Evolutionary conservation across 2,888 invertebrate species (phyloP).

Genomic region (Congeria kusceri): DNA sequence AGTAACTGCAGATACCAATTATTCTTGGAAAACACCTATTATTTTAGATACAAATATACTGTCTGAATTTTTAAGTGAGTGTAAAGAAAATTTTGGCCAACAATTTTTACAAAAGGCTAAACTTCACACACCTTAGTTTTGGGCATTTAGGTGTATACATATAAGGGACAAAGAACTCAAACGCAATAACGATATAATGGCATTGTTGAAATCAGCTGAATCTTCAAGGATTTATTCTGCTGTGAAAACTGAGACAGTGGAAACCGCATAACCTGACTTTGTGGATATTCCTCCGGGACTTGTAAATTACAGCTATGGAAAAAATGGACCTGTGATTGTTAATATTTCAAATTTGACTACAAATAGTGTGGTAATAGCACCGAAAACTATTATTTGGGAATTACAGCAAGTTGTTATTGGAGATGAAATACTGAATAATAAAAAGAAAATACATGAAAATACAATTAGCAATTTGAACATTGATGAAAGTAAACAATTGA

Average conservation of each 20-base stretch:
- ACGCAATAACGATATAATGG: slow-evolving; percentile 11
- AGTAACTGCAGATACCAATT: slow-evolving; percentile 5
- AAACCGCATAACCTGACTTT: background rate
- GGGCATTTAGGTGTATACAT: background rate
- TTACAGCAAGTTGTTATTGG: slow-evolving; percentile 16
- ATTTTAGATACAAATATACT: too few relatives aligned
- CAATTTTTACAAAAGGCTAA: too few relatives aligned
- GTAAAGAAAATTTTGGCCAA: too few relatives aligned
- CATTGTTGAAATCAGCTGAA: background rate
- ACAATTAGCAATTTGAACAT: background rate
- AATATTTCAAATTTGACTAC: slow-evolving; percentile 18
- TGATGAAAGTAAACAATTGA: slow-evolving; percentile 7
- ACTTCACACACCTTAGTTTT: too few relatives aligned
- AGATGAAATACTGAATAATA: slow-evolving; percentile 4
- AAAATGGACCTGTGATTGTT: too few relatives aligned
- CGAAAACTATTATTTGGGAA: slow-evolving; percentile 9
- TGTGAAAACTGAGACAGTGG: too few relatives aligned
- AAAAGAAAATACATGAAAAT: background rate
- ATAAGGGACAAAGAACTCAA: slow-evolving; percentile 11
- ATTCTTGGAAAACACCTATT: background rate
- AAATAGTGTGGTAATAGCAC: background rate
- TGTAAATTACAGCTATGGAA: background rate
- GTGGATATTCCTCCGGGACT: slow-evolving; percentile 12
- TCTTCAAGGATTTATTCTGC: background rate
- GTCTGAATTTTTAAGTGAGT: too few relatives aligned